phyloP scores from a whole-genome alignment of 2,113 vertebrate genomes.

The Oreochromis tanganicae region DNA sequence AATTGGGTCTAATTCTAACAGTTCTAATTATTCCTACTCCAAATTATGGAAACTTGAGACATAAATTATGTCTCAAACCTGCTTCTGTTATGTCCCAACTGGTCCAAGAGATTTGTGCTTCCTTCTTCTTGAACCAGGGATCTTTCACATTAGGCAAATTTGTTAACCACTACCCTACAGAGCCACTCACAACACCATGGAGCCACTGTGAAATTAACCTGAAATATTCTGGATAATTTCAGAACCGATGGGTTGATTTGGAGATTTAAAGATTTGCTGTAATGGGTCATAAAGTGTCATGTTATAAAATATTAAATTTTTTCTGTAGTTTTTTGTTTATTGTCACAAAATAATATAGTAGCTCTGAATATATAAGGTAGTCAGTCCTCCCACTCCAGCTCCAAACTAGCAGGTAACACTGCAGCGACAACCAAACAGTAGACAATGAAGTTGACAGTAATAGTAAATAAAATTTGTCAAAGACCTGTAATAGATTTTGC shows the following conservation, averaged over 20 bases:
- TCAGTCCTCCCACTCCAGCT: not conserved
- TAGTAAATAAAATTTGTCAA: not conserved
- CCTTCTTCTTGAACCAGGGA: not conserved
- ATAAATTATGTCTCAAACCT: not conserved
- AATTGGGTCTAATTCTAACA: not conserved
- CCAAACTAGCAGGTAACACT: not conserved
- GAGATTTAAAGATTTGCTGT: not conserved
- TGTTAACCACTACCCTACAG: not conserved
- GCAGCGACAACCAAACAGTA: fast-evolving
- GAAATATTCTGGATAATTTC: not conserved
- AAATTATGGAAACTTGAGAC: not conserved
- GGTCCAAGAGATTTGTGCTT: not conserved
- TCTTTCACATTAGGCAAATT: not conserved
- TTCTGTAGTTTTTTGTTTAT: not conserved
- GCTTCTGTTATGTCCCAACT: not conserved
- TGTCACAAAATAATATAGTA: not conserved
- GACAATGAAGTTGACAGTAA: not conserved
- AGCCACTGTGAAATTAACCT: not conserved
- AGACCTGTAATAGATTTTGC: not conserved
- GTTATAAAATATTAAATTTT: not conserved
- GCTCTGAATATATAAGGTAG: not conserved
- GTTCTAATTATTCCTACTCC: not conserved
- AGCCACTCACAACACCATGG: not conserved
- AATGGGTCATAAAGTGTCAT: not conserved
- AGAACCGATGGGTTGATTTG: not conserved